These are phyloP conservation scores for Porites lobata DNA, from an alignment of 92 coral and sea anemone species.

Conservation along the genomic window DNA sequence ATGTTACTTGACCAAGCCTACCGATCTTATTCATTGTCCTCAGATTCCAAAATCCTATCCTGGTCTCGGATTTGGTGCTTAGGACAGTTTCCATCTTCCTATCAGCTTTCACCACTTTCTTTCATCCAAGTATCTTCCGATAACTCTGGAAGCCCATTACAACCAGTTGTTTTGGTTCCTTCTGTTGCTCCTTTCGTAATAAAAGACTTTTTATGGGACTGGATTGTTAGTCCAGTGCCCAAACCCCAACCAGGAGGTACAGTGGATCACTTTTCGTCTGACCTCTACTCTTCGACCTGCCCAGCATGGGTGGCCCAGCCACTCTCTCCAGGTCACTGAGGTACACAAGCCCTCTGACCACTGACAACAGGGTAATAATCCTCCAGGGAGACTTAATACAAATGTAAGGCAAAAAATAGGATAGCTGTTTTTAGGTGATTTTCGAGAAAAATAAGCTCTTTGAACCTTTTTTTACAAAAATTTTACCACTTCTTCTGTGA, in stretches of 20 bases:
- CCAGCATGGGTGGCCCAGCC: conserved; percentile 65
- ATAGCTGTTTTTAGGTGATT: no score
- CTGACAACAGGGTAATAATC: conserved; percentile 23
- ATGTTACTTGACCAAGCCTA: conserved; percentile 37
- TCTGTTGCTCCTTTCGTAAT: conserved; percentile 39
- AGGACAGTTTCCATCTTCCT: conserved; percentile 5
- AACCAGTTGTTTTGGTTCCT: background rate
- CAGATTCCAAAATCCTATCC: conserved; percentile 41
- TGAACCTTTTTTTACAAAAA: no score
- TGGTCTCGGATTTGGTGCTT: conserved; percentile 32
- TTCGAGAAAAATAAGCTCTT: no score
- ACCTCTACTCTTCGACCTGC: conserved; percentile 56
- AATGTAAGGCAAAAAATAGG: no score
- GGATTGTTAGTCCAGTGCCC: conserved; percentile 33
- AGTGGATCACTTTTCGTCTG: conserved; percentile 26
- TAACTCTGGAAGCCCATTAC: conserved; percentile 12
- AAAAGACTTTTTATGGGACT: conserved; percentile 16
- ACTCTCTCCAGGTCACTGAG: conserved; percentile 54
- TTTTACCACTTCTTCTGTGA: no score
- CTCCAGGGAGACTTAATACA: background rate
- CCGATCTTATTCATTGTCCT: conserved; percentile 41
- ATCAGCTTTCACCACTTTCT: conserved; percentile 3
- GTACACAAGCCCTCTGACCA: conserved; percentile 44
- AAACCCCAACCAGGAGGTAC: conserved; percentile 41
- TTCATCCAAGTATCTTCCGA: background rate